Conservation (phyloP, 2,113 vertebrate species). For the Leuciscus idus region DNA sequence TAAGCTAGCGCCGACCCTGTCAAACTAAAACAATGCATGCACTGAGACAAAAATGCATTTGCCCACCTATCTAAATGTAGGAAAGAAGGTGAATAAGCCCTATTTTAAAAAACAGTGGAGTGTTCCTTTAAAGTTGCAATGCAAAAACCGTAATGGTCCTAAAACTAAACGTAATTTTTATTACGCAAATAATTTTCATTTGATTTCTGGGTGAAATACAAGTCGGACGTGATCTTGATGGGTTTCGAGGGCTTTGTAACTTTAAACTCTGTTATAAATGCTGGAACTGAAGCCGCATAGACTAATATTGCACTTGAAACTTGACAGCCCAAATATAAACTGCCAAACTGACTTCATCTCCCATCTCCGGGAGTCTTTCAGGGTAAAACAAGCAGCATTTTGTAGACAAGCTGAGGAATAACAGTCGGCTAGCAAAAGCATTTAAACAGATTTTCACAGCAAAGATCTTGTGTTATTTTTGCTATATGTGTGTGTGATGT, state of each 20-base stretch:
- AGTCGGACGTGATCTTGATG: not conserved
- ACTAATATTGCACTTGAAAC: constrained; percentile 59
- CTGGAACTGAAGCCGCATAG: constrained; percentile 49
- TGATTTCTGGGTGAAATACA: not conserved
- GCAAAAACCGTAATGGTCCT: not conserved
- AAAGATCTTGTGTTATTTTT: not conserved
- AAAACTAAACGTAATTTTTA: not conserved
- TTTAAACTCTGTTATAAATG: constrained; percentile 12
- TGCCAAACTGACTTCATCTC: constrained; percentile 56
- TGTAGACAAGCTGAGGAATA: constrained; percentile 40
- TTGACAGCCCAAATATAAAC: constrained; percentile 53
- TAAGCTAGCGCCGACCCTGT: no score
- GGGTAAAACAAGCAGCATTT: constrained; percentile 45
- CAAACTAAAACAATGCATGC: no score
- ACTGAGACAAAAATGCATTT: no score
- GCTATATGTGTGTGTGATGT: not conserved
- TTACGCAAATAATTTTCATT: not conserved
- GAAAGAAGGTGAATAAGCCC: no score
- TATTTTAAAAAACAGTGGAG: no score
- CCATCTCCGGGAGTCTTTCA: constrained; percentile 44
- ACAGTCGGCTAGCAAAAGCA: constrained; percentile 23
- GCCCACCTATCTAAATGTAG: no score
- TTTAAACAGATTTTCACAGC: not conserved
- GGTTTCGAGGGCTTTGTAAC: not conserved
- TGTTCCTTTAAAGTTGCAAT: not conserved